Percentiles rank a stretch among this genome's conserved stretches.
phyloP scores from a whole-genome alignment of 2,113 vertebrate genomes.

The Phyllostomus discolor region DNA sequence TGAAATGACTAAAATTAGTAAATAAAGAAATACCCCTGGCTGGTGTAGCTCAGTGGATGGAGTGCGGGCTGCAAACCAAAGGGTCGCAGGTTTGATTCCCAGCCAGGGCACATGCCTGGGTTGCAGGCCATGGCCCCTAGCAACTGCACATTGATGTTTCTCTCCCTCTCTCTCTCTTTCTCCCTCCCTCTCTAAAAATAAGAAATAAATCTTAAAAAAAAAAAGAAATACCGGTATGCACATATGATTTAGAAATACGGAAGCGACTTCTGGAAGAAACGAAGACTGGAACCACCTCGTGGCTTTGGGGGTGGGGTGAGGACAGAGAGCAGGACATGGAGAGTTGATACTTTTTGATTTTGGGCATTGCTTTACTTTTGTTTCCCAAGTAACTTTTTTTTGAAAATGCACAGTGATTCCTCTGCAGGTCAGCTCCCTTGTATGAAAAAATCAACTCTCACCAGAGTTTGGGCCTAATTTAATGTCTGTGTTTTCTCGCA shows the following conservation, averaged over 20 bases:
- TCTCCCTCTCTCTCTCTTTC: too few species aligned
- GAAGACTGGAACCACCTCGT: not conserved
- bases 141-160: too few species aligned
- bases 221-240: rapidly evolving
- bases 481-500: not conserved
- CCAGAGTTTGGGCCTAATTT: not conserved
- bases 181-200: too few species aligned
- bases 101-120: too few species aligned
- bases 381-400: not conserved
- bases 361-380: not conserved
- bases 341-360: not conserved
- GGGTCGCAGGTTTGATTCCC: too few species aligned
- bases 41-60: too few species aligned
- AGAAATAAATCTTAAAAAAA: too few species aligned
- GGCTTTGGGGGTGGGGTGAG: not conserved
- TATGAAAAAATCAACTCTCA: not conserved
- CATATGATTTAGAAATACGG: not conserved
- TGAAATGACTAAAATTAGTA: not conserved
- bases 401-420: not conserved
- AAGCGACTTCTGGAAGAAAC: not conserved
- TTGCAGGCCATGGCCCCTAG: too few species aligned
- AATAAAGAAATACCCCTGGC: not conserved
- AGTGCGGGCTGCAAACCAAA: too few species aligned
- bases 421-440: not conserved
- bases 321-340: not conserved